Conservation (phyloP, 2,797 vertebrate genomes). For the Lerista edwardsae region DNA sequence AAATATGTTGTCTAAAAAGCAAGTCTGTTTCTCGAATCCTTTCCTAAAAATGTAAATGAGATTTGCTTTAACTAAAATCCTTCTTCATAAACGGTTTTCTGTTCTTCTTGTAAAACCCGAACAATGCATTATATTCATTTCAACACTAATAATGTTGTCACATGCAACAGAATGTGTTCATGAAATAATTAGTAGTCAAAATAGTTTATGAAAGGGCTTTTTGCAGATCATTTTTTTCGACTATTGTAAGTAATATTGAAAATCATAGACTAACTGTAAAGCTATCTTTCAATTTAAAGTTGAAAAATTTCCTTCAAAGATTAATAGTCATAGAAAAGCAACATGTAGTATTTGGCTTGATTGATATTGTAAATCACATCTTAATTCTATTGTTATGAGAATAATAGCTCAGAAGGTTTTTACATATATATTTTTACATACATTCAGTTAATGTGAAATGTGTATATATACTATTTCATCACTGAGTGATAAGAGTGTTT, state of each 20-base stretch:
- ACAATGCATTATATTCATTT: background rate
- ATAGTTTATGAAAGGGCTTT: conserved; percentile 20
- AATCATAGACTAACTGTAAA: conserved; percentile 13
- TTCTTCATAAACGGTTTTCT: conserved; percentile 5
- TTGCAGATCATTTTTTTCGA: background rate
- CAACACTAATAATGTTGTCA: background rate
- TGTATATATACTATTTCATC: background rate
- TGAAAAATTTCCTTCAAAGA: background rate
- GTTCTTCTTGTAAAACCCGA: conserved; percentile 34
- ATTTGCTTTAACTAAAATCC: conserved; percentile 25
- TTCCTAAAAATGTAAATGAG: conserved; percentile 21
- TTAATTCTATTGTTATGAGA: background rate
- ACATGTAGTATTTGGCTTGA: background rate
- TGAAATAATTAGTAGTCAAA: conserved; percentile 17
- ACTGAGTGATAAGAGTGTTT: background rate
- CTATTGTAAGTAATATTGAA: conserved; percentile 7
- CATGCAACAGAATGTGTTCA: background rate
- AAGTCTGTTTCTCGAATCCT: background rate
- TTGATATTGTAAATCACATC: conserved; percentile 1
- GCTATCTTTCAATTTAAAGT: background rate
- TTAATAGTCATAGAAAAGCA: conserved; percentile 13
- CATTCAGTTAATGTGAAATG: background rate
- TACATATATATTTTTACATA: background rate
- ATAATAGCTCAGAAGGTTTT: background rate
- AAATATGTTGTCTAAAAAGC: background rate